Evolutionary conservation across 2,797 vertebrate species (phyloP).

Genomic region (Oophaga sylvatica): DNA sequence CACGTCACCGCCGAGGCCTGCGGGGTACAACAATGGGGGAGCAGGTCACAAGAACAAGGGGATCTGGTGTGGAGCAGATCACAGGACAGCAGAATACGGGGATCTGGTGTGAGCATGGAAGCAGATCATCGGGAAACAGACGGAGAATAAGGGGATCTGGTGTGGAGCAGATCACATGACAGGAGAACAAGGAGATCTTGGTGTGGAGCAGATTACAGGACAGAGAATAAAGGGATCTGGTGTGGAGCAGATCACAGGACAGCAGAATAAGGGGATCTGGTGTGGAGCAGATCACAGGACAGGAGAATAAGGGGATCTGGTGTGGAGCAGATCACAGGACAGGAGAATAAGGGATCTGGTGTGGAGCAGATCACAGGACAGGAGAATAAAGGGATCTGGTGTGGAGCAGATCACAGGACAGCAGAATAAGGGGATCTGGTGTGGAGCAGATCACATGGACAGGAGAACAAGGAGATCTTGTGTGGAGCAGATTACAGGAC

Average conservation of each 20-base stretch:
- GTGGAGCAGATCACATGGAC: not conserved
- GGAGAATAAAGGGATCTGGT: not conserved
- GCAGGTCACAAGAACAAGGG: too few relatives aligned
- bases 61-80: not conserved
- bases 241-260: not conserved
- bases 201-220: not conserved
- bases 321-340: not conserved
- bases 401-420: not conserved
- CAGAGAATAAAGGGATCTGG: not conserved
- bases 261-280: not conserved
- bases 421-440: not conserved
- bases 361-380: not conserved
- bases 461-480: not conserved
- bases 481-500: not conserved
- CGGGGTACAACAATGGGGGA: not conserved
- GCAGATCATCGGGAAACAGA: not conserved
- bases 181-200: not conserved
- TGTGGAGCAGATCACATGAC: not conserved
- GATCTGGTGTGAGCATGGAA: not conserved
- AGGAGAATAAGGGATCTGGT: not conserved
- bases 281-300: not conserved
- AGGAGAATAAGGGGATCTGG: not conserved
- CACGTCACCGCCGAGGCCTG: not conserved
- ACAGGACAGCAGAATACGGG: not conserved
- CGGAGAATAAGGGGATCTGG: not conserved